Base-by-base conservation (phyloP, 2,888 invertebrate genomes). In the Lampropteryx suffumata region DNA sequence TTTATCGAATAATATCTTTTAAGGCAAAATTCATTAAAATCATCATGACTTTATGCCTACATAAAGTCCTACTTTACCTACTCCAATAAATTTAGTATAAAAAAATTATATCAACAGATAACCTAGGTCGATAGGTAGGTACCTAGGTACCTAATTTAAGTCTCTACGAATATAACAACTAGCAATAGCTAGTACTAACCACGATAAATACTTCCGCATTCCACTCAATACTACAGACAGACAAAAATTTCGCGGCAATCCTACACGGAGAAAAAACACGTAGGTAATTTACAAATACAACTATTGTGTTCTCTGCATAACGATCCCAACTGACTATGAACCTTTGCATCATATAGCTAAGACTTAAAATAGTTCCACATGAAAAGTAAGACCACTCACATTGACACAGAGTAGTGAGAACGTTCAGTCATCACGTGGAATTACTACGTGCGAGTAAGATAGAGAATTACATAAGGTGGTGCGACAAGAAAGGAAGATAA, bases 401-500 rank as follows among this genome's bases (percentile, higher is more conserved):
- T 51, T 60, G 60, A 57, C 58, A 58, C 50, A 43, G 53, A 33
- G 33, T 42, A 52, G 43, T 42, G 59, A 67, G 71, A 66, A 67
- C 71, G 61, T 64, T 63, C 63, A 57, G 55, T 44, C 54, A 59
- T 72, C 75, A 74, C 76, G 71, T 75, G 73, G 76, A 59, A 49
- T 60, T 49, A 59, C 56, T 65, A 58, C 46, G 69, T 58, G 66
- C 47, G 64, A 65, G 57, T 47, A 55, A 63, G 64, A 69, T 35
- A 49, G 57, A 47, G 34, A 29, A 33, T 50, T 46, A 55, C 55
- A 56, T 53, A 53, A 52, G 52, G 52, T 42, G 10, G 71, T 51
- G 62, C 21, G 71, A 82, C 56, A 59, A 69, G 64, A 77, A 80
- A 53, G 49, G 59, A 56, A 35, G 54, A 56, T 67, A 79, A 75